Evolutionary conservation across 2,797 vertebrate genomes (phyloP).

Genomic region (Macropus fuliginosus): DNA sequence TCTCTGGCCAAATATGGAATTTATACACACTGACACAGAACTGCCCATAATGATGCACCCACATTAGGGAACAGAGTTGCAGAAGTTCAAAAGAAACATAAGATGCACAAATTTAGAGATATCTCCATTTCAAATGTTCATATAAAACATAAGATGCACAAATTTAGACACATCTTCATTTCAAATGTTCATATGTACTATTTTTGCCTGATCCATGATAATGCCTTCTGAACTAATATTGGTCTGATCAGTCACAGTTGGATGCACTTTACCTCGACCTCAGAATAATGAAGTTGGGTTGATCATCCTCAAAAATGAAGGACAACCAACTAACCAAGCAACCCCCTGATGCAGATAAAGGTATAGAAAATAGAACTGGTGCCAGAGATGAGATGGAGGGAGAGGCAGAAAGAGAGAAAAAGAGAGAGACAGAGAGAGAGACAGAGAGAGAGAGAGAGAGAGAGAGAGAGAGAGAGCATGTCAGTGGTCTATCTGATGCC

Average conservation of each 20-base stretch:
- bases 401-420: neutral
- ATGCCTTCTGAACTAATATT: neutral
- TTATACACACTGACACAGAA: neutral
- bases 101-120: neutral
- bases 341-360: too few species aligned
- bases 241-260: neutral
- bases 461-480: too few species aligned
- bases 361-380: too few species aligned
- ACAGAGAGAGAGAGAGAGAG: too few species aligned
- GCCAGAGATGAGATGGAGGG: neutral
- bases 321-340: too few species aligned
- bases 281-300: neutral
- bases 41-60: too few species aligned
- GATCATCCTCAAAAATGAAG: too few species aligned
- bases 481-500: too few species aligned
- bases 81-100: neutral
- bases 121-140: too few species aligned
- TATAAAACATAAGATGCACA: neutral
- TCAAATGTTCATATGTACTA: too few species aligned
- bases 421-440: neutral
- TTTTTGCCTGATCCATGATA: neutral
- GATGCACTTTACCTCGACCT: too few species aligned
- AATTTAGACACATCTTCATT: neutral
- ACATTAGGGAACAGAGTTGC: neutral
- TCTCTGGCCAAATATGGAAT: neutral